Percentiles rank a stretch among this genome's conserved stretches.
phyloP scores from a whole-genome alignment of 2,888 invertebrate species.

The Apamea epomidion region DNA sequence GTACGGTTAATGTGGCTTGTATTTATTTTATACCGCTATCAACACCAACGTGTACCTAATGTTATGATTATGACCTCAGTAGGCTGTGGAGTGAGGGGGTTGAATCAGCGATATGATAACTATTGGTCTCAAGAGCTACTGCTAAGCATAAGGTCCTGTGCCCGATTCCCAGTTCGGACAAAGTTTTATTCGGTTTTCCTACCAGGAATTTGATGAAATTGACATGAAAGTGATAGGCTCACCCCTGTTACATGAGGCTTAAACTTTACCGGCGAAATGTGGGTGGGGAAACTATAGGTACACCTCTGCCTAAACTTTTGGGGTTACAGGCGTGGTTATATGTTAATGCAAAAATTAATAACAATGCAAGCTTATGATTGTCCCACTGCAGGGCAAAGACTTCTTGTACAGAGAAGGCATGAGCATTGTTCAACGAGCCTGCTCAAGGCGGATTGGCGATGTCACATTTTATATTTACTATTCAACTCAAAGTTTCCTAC shows the following conservation, averaged over 20 bases:
- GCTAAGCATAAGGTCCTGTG: not conserved
- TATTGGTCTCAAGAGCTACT: not conserved
- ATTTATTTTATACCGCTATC: constrained; percentile 31
- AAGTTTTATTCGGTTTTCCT: not conserved
- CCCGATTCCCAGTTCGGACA: not conserved
- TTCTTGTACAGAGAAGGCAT: not conserved
- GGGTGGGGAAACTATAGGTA: not conserved
- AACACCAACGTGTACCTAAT: not conserved
- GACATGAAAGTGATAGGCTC: too few species aligned
- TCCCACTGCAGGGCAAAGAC: not conserved
- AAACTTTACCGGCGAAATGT: not conserved
- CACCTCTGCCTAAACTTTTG: not conserved
- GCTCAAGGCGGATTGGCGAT: not conserved
- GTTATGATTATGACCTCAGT: constrained; percentile 10
- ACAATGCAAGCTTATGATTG: not conserved
- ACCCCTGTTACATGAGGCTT: too few species aligned
- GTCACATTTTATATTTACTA: not conserved
- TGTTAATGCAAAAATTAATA: too few species aligned
- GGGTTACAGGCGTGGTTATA: not conserved
- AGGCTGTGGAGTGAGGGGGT: not conserved
- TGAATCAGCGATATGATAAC: not conserved
- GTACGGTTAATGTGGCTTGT: constrained; percentile 15
- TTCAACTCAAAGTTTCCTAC: too few species aligned
- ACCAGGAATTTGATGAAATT: not conserved
- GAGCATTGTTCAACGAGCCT: not conserved